Evolutionary conservation across 2,888 invertebrate species (phyloP), one percentile per base, ranked within the genome.

Genomic region (Agrotis exclamationis): DNA sequence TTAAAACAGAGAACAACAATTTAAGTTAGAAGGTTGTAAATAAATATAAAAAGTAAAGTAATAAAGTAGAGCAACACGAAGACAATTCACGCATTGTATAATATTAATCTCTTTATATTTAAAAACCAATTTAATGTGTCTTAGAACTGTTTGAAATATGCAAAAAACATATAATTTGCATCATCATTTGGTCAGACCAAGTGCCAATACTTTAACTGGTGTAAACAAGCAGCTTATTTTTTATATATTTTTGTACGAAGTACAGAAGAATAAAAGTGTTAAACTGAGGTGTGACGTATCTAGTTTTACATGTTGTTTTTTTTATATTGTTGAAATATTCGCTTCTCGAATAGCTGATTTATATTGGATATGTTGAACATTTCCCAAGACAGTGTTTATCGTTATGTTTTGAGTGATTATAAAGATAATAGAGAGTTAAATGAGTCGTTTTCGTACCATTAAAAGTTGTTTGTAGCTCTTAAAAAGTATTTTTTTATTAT

Each of bases 11-110:
- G 22, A 39, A 63, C 60, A 66, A 67, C 56, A 58, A 67, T 50
- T 76, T 68, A 64, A 70, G 53, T 63, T 71, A 83, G 57, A 59
- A 70, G 54, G 57, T 72, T 81, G 80, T 82, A 74, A 73, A 83
- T 76, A 80, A 75, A 66, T 47, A 45, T 54, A 48, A 67, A 51
- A 69, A 60, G 57, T 22, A 69, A 62, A 57, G 74, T 70, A 73
- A 75, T 51, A 54, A 57, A 72, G 20, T 74, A 68, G 62, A 60
- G 48, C 66, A 72, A 78, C 60, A 60, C 54, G 20, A 47, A 74
- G 57, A 70, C 66, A 48, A 24, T 24, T 73, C 14, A 50, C 50
- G 47, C 47, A 68, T 76, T 74, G 67, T 84, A 76, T 76, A 54
- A 76, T 70, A 85, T 47, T 58, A 74, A 65, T 73, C 57, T 83